Base-by-base conservation (phyloP, 2,113 vertebrate species). In the Struthidea cinerea region DNA sequence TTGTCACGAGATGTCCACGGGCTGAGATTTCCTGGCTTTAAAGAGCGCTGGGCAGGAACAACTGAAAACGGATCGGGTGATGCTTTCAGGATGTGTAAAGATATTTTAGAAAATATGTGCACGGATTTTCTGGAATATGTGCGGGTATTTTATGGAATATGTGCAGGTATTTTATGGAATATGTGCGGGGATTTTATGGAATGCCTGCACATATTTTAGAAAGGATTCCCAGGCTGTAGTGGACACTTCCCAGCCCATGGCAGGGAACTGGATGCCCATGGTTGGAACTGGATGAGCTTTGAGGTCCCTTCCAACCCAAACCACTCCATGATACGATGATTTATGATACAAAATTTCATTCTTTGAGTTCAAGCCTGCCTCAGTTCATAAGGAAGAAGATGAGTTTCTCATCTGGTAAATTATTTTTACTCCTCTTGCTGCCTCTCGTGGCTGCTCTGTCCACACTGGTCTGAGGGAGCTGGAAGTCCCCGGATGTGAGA, bases 1-100 rank as follows among this genome's bases (percentile, higher is more conserved):
- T 30, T 68, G 76, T 9, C 52, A 68, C 0, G 9, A 57, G 77
- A 18, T 8, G 49, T 42, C 41, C 11, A 0, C 1, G 6, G 49
- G 9, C 18, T 60, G 67, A 91, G 30, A 57, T 46, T 57, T 52
- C 35, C 69, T 84, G 53, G 41, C 76, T 68, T 60, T n/a, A 6
- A 30, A 42, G 41, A 42, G 18, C 26, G 19, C 5, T 27, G 60
- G 42, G 23, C 27, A 56, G 39, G 33, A 67, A 39, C 5, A 61
- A 4, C 32, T 46, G 0, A 47, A 39, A 26, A 12, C 26, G 10
- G n/a, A 9, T 7, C 0, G 28, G 23, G 17, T 32, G 59, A 32
- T 16, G 24, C 37, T 86, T 50, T 59, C 41, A 63, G 55, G 39
- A 28, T 1, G 27, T 3, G 8, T 12, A 5, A 12, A 59, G 60